Conservation (phyloP, 2,113 vertebrate species). For the Hemiprocne comata region DNA sequence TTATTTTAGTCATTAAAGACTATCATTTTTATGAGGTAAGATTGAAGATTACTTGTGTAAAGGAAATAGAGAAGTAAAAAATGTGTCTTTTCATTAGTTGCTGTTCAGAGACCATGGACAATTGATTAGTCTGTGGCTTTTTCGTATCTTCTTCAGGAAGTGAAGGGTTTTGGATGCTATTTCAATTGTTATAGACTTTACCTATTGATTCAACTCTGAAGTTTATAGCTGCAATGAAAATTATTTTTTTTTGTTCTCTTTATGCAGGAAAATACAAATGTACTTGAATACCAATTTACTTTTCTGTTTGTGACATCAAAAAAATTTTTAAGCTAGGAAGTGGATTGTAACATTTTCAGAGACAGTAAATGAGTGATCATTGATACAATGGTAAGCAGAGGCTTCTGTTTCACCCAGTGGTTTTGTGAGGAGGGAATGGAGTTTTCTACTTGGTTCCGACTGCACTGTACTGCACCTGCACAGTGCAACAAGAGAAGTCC, state of each 20-base stretch:
- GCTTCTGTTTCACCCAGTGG: not conserved
- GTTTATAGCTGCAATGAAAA: not conserved
- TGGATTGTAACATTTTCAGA: not conserved
- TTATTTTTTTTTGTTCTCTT: not conserved
- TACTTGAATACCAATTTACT: not conserved
- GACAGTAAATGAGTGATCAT: not conserved
- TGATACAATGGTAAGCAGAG: not conserved
- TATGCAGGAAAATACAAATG: not conserved
- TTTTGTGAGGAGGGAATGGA: not conserved
- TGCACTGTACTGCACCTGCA: not conserved
- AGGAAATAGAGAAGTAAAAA: not conserved
- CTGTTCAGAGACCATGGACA: not conserved
- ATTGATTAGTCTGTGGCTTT: not conserved
- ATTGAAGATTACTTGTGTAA: constrained; percentile 11
- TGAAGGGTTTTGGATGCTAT: not conserved
- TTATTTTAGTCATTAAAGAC: not conserved
- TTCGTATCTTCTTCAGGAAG: not conserved
- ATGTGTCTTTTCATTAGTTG: not conserved
- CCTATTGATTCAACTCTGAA: not conserved
- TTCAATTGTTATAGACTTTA: not conserved
- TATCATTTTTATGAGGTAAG: not conserved
- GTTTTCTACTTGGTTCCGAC: not conserved
- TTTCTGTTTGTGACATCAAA: not conserved
- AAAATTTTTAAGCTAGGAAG: not conserved
- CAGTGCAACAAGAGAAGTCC: not conserved